Conservation (phyloP, 2,797 vertebrate genomes). For the Melanotaenia maccullochi region DNA sequence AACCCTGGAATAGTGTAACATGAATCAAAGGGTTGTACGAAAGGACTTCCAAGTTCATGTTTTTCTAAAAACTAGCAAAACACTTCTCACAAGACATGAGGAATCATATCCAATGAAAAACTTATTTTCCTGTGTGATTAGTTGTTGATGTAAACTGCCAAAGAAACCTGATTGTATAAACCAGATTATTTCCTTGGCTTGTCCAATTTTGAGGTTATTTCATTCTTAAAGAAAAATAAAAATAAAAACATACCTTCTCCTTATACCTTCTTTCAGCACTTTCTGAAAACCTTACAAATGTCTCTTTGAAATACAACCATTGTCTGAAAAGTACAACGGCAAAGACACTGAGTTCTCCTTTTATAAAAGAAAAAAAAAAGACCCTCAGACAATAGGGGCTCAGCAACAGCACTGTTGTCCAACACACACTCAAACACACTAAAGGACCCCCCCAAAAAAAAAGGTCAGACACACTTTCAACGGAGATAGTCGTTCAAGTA, state of each 20-base stretch:
- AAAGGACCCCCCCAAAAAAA: constrained; percentile 42
- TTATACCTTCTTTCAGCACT: constrained; percentile 40
- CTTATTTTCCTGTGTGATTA: constrained; percentile 19
- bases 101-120: constrained; percentile 21
- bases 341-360: constrained; percentile 42
- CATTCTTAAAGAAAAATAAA: constrained; percentile 11
- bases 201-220: constrained; percentile 38
- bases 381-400: constrained; percentile 68
- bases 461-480: constrained; percentile 64
- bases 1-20: constrained; percentile 12
- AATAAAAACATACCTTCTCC: constrained; percentile 17
- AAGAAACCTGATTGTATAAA: constrained; percentile 33
- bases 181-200: constrained; percentile 42
- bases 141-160: constrained; percentile 38
- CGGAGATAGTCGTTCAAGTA: constrained; percentile 81
- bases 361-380: constrained; percentile 45
- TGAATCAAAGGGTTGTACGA: constrained; percentile 29
- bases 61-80: constrained; percentile 20
- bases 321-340: constrained; percentile 26
- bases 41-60: constrained; percentile 16
- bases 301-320: constrained; percentile 44
- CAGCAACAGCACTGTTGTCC: constrained; percentile 77
- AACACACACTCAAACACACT: constrained; percentile 54
- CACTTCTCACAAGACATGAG: constrained; percentile 28
- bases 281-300: constrained; percentile 42